phyloP scores from a whole-genome alignment of 2,888 invertebrate species.

The Leptinotarsa juncta region DNA sequence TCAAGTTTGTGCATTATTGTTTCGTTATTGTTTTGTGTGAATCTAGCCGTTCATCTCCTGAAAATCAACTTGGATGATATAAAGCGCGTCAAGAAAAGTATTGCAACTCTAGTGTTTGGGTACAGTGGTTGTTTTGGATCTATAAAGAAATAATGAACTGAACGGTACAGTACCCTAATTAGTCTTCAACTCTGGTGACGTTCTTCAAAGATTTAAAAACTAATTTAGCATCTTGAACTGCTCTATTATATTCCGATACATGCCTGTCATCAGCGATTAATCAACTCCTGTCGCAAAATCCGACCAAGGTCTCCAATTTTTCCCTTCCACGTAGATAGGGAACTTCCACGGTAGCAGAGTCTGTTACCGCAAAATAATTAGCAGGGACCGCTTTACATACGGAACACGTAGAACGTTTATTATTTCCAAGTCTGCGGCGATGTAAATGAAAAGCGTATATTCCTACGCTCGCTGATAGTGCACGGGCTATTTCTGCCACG shows the following conservation, averaged over 20 bases:
- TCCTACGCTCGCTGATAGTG: slow-evolving; percentile 19
- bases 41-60: too few relatives aligned
- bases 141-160: too few relatives aligned
- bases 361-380: slow-evolving; percentile 37
- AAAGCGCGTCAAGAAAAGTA: too few relatives aligned
- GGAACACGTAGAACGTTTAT: slow-evolving; percentile 38
- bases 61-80: too few relatives aligned
- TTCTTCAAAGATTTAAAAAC: too few relatives aligned
- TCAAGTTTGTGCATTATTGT: too few relatives aligned
- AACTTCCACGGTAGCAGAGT: slow-evolving; percentile 31
- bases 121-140: too few relatives aligned
- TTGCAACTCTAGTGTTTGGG: too few relatives aligned
- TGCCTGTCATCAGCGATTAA: not conserved
- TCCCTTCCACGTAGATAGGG: not conserved
- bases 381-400: slow-evolving; percentile 35
- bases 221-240: too few relatives aligned
- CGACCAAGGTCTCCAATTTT: not conserved
- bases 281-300: not conserved
- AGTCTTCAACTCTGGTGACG: too few relatives aligned
- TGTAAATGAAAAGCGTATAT: slow-evolving; percentile 37
- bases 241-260: not conserved
- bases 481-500: slow-evolving; percentile 12
- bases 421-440: slow-evolving; percentile 34
- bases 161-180: too few relatives aligned
- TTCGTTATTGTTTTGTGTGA: too few relatives aligned